phyloP scores from a whole-genome alignment of 2,797 vertebrate genomes.

The Melanotaenia nigrans region DNA sequence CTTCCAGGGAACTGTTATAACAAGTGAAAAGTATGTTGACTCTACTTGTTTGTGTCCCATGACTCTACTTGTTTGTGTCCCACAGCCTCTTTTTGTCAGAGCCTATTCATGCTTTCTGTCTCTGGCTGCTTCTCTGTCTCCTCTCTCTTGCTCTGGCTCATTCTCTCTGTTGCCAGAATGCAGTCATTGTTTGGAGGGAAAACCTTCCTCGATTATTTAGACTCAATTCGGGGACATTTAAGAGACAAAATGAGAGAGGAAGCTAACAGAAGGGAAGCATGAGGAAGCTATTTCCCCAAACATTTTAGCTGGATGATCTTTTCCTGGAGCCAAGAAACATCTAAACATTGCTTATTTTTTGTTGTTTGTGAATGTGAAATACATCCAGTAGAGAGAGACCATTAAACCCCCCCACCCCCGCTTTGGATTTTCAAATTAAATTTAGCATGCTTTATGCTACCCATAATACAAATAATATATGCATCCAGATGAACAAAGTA shows the following conservation, averaged over 20 bases:
- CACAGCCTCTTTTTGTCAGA: conserved; percentile 34
- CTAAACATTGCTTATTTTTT: neutral
- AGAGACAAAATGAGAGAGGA: conserved; percentile 13
- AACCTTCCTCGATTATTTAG: conserved; percentile 20
- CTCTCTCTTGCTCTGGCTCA: neutral
- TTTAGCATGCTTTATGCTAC: too few species aligned
- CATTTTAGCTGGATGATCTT: neutral
- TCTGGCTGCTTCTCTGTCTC: conserved; percentile 4
- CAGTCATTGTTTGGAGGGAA: conserved; percentile 45
- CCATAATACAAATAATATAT: too few species aligned
- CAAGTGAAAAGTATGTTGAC: conserved; percentile 26
- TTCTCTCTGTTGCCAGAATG: conserved; percentile 45
- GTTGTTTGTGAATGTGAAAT: neutral
- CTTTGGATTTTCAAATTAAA: too few species aligned
- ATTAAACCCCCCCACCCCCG: too few species aligned
- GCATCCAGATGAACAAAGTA: too few species aligned
- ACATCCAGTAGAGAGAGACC: neutral
- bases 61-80: conserved; percentile 42
- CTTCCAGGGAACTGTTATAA: conserved; percentile 13
- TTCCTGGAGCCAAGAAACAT: neutral
- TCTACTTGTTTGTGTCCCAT: too few species aligned
- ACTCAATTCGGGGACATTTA: neutral
- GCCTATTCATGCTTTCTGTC: conserved; percentile 31
- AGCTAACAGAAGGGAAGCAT: neutral
- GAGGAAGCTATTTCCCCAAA: neutral